Evolutionary conservation across 1,140 invertebrate species (phyloP).

Genomic region (Nebria ingens): DNA sequence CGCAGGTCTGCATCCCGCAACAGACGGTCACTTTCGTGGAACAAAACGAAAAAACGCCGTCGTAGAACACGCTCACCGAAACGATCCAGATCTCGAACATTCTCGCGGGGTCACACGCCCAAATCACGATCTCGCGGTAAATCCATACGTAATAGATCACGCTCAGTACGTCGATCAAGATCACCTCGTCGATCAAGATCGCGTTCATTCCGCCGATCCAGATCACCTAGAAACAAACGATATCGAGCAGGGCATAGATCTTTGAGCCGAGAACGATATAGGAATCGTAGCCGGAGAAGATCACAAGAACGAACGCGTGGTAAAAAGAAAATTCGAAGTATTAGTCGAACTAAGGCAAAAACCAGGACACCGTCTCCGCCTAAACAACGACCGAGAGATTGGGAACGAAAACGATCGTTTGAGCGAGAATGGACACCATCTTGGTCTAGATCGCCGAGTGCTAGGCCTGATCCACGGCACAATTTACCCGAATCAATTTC

Average conservation of each 20-base stretch:
- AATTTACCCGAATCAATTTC: conserved; percentile 14
- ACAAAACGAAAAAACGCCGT: conserved; percentile 15
- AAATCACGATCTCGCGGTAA: conserved; percentile 19
- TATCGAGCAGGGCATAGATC: conserved; percentile 26
- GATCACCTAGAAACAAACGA: conserved; percentile 30
- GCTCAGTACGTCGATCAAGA: conserved; percentile 27
- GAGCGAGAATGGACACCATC: conserved; percentile 30
- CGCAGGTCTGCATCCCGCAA: conserved; percentile 22
- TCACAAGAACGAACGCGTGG: conserved; percentile 22
- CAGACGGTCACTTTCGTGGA: conserved; percentile 19
- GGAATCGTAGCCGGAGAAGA: conserved; percentile 22
- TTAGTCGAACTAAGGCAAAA: conserved; percentile 16
- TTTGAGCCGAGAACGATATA: conserved; percentile 22
- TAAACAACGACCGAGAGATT: conserved; percentile 17
- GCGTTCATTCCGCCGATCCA: conserved; percentile 36
- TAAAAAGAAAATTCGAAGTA: conserved; percentile 22
- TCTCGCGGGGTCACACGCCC: conserved; percentile 13
- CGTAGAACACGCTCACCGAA: conserved; percentile 3
- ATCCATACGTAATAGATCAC: conserved; percentile 31
- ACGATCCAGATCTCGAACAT: conserved; percentile 19
- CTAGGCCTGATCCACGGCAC: conserved; percentile 18
- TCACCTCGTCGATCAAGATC: conserved; percentile 40
- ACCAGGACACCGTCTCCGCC: conserved; percentile 18
- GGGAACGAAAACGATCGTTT: conserved; percentile 16
- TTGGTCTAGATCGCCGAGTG: conserved; percentile 32